Evolutionary conservation across 2,797 vertebrate species (phyloP).

Genomic region (Pseudomugil tenellus): DNA sequence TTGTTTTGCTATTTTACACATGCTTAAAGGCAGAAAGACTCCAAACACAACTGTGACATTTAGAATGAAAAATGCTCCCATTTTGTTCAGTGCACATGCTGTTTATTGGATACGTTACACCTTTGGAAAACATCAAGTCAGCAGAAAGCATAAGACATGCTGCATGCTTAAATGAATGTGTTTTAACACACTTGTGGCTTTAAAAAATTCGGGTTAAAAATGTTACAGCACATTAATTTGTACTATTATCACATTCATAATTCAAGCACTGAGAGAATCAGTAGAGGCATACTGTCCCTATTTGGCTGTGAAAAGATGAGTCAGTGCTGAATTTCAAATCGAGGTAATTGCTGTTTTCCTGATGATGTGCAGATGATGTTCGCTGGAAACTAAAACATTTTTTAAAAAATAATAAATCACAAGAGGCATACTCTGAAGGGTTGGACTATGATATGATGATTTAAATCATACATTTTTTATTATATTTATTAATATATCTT

Average conservation of each 20-base stretch:
- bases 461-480: background rate
- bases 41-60: background rate
- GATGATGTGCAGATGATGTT: background rate
- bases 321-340: background rate
- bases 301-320: background rate
- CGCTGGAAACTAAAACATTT: background rate
- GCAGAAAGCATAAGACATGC: background rate
- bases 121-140: background rate
- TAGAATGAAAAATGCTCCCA: background rate
- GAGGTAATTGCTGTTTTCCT: background rate
- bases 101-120: background rate
- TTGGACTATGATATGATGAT: background rate
- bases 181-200: background rate
- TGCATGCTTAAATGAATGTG: constrained; percentile 6
- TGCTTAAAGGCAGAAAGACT: constrained; percentile 5
- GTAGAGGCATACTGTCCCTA: background rate
- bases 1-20: constrained; percentile 9
- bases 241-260: background rate
- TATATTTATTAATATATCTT: too few relatives aligned
- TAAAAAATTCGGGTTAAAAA: background rate
- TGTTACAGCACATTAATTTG: background rate
- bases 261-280: background rate
- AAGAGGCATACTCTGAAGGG: background rate
- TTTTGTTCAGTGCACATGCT: constrained; percentile 3
- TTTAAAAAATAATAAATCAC: constrained; percentile 4